Conservation (phyloP, 2,113 vertebrate species). For the Misgurnus mizolepis region DNA sequence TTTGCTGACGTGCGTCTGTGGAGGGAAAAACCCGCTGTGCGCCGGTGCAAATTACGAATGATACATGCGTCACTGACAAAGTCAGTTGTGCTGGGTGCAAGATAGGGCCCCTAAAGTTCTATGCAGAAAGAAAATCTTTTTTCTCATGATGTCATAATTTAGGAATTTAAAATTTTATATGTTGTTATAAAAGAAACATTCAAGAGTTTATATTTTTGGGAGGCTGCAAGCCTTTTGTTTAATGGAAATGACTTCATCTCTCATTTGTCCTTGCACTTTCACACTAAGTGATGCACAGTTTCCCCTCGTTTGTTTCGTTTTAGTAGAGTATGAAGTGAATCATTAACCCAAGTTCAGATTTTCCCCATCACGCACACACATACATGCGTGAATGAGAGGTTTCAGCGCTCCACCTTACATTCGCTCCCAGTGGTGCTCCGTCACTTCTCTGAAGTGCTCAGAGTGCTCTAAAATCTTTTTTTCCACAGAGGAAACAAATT, state of each 20-base stretch:
- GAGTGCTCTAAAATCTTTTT: neutral
- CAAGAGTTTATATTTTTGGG: neutral
- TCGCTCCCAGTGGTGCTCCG: neutral
- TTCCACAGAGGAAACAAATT: neutral
- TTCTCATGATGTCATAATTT: neutral
- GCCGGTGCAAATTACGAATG: too few relatives aligned
- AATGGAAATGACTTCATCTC: neutral
- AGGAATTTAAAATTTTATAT: neutral
- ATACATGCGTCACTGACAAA: too few relatives aligned
- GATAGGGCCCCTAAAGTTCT: neutral
- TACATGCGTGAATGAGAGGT: neutral
- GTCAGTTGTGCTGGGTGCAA: too few relatives aligned
- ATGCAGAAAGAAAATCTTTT: neutral
- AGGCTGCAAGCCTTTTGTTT: neutral
- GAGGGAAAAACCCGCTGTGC: too few relatives aligned
- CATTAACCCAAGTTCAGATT: slow-evolving; percentile 1
- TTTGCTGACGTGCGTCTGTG: too few relatives aligned
- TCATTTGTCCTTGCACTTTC: neutral
- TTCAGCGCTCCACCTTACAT: neutral
- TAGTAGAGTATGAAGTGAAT: neutral
- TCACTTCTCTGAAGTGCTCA: slow-evolving; percentile 6
- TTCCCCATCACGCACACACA: neutral
- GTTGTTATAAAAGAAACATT: neutral
- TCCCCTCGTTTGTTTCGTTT: neutral
- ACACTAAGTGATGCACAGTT: slow-evolving; percentile 1